These are phyloP conservation scores for Dipodomys ordii DNA, from an alignment of 2,113 vertebrate genomes.

Conservation along the genomic window DNA sequence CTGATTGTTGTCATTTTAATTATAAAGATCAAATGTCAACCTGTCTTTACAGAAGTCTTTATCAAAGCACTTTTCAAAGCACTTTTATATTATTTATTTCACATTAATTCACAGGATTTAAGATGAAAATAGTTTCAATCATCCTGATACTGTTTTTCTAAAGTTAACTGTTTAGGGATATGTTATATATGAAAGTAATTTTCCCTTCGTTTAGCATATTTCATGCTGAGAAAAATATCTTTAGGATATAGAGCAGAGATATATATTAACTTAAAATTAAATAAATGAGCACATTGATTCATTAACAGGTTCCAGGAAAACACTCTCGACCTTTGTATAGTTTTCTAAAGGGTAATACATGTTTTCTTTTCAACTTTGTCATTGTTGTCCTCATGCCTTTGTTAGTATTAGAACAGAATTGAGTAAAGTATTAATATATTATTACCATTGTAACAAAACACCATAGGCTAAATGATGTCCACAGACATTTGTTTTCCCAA, in stretches of 20 bases:
- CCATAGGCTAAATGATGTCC: background rate
- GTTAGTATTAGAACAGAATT: slow-evolving; percentile 17
- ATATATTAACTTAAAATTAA: too few species aligned
- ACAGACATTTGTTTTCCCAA: background rate
- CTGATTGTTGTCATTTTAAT: slow-evolving; percentile 50
- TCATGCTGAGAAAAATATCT: slow-evolving; percentile 75
- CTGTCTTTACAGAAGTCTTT: slow-evolving; percentile 12
- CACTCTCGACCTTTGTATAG: too few species aligned
- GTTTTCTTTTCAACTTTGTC: slow-evolving; percentile 30
- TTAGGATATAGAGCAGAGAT: slow-evolving; percentile 45
- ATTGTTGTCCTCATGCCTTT: background rate
- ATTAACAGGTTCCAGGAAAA: too few species aligned
- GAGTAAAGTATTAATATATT: background rate
- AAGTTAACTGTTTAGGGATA: slow-evolving; percentile 56
- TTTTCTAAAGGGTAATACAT: slow-evolving; percentile 75
- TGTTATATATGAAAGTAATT: slow-evolving; percentile 76
- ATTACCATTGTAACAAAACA: background rate
- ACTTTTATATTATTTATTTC: background rate
- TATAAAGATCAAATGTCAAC: slow-evolving; percentile 49
- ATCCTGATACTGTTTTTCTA: background rate
- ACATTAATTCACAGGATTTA: slow-evolving; percentile 72
- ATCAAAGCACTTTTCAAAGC: slow-evolving; percentile 2
- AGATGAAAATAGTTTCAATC: slow-evolving; percentile 69
- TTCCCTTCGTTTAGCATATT: slow-evolving; percentile 70
- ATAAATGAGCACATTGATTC: background rate